A percentile compares a stretch with the other conserved stretches of the same genome.
phyloP scores from a whole-genome alignment of 2,888 invertebrate species.

The Nomada hirtipes region DNA sequence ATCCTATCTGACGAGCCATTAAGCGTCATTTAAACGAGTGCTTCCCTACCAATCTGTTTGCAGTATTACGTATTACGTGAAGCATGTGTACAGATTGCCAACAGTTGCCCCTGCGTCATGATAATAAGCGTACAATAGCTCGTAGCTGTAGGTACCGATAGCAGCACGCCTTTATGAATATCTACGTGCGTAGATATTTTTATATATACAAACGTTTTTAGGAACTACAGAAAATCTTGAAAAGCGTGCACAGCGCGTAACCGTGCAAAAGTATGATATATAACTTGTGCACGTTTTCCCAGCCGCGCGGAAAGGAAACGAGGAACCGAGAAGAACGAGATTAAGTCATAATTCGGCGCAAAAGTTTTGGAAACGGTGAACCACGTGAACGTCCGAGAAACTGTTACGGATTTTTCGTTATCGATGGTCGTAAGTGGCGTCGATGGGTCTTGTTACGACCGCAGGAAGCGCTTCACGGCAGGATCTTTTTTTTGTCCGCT shows the following conservation, averaged over 20 bases:
- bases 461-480: slow-evolving; percentile 37
- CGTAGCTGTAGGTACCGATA: slow-evolving; percentile 1
- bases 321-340: too few relatives aligned
- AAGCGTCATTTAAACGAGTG: slow-evolving; percentile 38
- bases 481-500: slow-evolving; percentile 21
- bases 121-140: slow-evolving; percentile 38
- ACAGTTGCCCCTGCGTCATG: slow-evolving; percentile 22
- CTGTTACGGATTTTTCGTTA: slow-evolving; percentile 16
- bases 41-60: slow-evolving; percentile 60
- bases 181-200: background rate
- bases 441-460: slow-evolving; percentile 45
- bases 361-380: too few relatives aligned
- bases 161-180: slow-evolving; percentile 28
- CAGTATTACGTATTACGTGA: slow-evolving; percentile 35
- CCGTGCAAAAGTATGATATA: too few relatives aligned
- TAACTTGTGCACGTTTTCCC: too few relatives aligned
- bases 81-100: background rate
- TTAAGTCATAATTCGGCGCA: too few relatives aligned
- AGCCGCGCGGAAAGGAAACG: too few relatives aligned
- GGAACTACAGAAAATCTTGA: background rate
- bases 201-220: background rate
- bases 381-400: background rate
- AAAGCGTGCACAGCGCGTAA: background rate
- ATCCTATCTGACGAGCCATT: slow-evolving; percentile 73
- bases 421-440: slow-evolving; percentile 35